Percentiles rank a stretch among this genome's conserved stretches.
phyloP scores from a whole-genome alignment of 1,140 invertebrate genomes.

The Tetragnatha versicolor region DNA sequence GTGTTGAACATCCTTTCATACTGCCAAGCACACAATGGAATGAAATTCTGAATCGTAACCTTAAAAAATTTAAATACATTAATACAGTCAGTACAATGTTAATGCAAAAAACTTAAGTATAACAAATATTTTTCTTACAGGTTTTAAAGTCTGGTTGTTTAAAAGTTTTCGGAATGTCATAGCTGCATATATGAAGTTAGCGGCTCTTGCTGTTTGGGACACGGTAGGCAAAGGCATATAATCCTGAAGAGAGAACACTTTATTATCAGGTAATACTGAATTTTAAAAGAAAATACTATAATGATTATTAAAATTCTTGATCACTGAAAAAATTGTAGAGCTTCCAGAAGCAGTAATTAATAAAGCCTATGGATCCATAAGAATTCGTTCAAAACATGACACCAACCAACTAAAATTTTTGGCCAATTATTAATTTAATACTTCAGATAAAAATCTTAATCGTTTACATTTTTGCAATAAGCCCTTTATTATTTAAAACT shows the following conservation, averaged over 20 bases:
- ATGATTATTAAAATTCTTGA: too few species aligned
- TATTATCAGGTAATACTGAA: too few species aligned
- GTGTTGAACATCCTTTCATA: constrained; percentile 98
- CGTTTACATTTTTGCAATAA: too few species aligned
- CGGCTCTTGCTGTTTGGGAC: constrained; percentile 90
- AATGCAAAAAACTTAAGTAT: not conserved
- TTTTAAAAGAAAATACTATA: too few species aligned
- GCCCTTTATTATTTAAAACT: too few species aligned
- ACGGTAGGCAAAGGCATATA: constrained; percentile 74
- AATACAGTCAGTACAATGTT: not conserved
- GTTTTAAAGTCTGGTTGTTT: constrained; percentile 91
- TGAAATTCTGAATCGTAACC: constrained; percentile 87
- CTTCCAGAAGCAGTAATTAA: too few species aligned
- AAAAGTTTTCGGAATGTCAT: constrained; percentile 88
- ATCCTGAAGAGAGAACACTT: constrained; percentile 17
- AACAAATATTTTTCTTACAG: constrained; percentile 70
- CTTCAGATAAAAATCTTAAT: too few species aligned
- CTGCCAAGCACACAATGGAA: constrained; percentile 97
- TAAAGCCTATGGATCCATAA: too few species aligned
- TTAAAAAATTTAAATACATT: constrained; percentile 62
- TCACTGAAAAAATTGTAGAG: too few species aligned
- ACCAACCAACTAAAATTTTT: too few species aligned
- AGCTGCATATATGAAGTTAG: constrained; percentile 82
- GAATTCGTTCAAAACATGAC: too few species aligned
- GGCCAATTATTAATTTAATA: too few species aligned